Conservation (phyloP, 2,113 vertebrate genomes). For the Calyptomena viridis region DNA sequence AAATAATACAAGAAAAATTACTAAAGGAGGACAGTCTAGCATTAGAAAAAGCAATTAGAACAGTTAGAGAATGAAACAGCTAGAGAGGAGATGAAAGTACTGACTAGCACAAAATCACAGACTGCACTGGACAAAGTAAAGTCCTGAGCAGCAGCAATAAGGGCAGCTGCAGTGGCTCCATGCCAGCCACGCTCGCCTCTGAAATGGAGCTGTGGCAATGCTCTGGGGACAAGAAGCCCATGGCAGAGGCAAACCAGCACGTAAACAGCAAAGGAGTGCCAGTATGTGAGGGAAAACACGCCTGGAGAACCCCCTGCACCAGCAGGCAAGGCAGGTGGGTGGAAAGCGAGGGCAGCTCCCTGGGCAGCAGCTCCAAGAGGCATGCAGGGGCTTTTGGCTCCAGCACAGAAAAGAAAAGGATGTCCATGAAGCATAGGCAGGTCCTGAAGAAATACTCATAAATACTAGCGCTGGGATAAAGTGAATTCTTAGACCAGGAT, state of each 20-base stretch:
- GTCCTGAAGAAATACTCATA: background rate
- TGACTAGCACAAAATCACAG: background rate
- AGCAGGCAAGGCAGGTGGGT: rapidly evolving
- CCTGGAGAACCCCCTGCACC: background rate
- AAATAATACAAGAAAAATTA: constrained; percentile 26
- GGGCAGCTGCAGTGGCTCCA: background rate
- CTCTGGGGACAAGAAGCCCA: background rate
- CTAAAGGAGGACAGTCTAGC: background rate
- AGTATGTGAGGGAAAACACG: background rate
- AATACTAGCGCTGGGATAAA: background rate
- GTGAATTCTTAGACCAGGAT: background rate
- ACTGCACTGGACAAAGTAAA: background rate
- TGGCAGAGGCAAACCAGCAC: background rate
- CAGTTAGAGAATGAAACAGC: background rate
- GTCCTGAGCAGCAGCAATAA: background rate
- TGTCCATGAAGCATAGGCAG: background rate
- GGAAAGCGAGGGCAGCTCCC: background rate
- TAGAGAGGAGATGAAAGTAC: background rate
- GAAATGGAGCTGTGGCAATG: background rate
- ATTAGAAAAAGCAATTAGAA: constrained; percentile 11
- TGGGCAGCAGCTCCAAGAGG: background rate
- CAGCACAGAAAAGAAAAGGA: background rate
- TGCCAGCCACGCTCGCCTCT: background rate
- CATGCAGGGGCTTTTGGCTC: background rate
- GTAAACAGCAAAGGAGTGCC: rapidly evolving